Base-by-base conservation (phyloP, 2,888 invertebrate species). In the Pyrgus malvae region DNA sequence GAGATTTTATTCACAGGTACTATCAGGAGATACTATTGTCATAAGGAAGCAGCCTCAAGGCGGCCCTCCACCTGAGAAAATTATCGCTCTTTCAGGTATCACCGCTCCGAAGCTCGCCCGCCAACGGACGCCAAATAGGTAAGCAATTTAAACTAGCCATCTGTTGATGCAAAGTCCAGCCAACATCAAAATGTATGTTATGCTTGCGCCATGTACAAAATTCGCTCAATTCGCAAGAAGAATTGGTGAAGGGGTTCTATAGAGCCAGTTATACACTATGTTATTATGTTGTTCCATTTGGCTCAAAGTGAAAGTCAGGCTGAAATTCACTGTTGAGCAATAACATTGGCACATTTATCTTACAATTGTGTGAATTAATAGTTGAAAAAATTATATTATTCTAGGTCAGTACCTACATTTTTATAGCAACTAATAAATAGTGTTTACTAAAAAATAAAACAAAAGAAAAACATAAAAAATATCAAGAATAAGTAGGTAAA, bases 21-120 rank as follows among this genome's bases (percentile, higher is more conserved):
- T 97, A 60, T 99, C 99, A 58, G 99, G 99, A 55, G 99, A 99
- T 89, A 96, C 98, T 55, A 93, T 99, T 57, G 94, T 98, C 44
- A 96, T 99, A 68, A 93, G 98, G 74, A 97, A 94, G 60, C 92
- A 94, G 62, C 95, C 95, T 0, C 93, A 93, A 74, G 97, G 97
- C 12, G 97, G 97, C 29, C 98, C 99, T 35, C 95, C 96, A 46
- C 96, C 96, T 59, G 99, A 99, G 87, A 95, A 96, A 85, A 95
- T 96, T 64, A 93, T 99, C 48, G 95, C 95, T 61, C 93, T 99
- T 65, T 96, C 98, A 25, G 96, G 97, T 78, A 94, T 99, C 65
- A 93, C 93, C 60, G 99, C 99, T 50, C 99, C 99, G 12, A 96
- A 98, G 89, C 91, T 99, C 5, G 89, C 87, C 19, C 82, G 90